Evolutionary conservation across 2,888 invertebrate species (phyloP).

Genomic region (Argyresthia albistria): DNA sequence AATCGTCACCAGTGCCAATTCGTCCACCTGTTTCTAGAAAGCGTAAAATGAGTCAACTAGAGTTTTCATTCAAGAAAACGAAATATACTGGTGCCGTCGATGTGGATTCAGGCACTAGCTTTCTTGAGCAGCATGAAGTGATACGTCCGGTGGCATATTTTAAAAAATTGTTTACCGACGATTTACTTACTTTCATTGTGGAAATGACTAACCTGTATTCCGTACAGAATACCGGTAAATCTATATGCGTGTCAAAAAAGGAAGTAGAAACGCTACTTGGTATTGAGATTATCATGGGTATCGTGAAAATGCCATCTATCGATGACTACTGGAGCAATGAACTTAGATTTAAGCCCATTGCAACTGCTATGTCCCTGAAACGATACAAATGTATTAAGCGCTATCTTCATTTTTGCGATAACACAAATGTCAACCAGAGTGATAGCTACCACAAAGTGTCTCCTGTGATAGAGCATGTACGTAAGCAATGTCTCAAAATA

Average conservation of each 20-base stretch:
- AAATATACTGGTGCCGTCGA: constrained; percentile 1
- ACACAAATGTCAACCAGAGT: background rate
- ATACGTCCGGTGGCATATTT: background rate
- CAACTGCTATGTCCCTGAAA: background rate
- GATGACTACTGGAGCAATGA: constrained; percentile 4
- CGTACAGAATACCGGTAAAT: constrained; percentile 1
- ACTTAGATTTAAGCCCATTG: background rate
- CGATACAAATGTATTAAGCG: background rate
- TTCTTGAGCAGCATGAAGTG: background rate
- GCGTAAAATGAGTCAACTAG: too few relatives aligned
- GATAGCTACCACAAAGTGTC: background rate
- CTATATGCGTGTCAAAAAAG: background rate
- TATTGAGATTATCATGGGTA: constrained; percentile 3
- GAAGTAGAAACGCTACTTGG: constrained; percentile 1
- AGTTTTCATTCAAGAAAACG: too few relatives aligned
- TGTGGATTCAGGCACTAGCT: background rate
- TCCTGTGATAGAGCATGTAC: background rate
- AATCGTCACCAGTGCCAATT: too few relatives aligned
- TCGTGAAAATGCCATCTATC: constrained; percentile 1
- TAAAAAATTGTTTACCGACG: constrained; percentile 1
- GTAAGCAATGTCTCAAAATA: too few relatives aligned
- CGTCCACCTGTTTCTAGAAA: too few relatives aligned
- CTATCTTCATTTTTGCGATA: background rate
- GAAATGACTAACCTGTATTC: constrained; percentile 2
- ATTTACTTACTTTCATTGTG: background rate